These are phyloP conservation scores for Chesias legatella DNA, from an alignment of 2,888 invertebrate genomes.

Conservation along the genomic window DNA sequence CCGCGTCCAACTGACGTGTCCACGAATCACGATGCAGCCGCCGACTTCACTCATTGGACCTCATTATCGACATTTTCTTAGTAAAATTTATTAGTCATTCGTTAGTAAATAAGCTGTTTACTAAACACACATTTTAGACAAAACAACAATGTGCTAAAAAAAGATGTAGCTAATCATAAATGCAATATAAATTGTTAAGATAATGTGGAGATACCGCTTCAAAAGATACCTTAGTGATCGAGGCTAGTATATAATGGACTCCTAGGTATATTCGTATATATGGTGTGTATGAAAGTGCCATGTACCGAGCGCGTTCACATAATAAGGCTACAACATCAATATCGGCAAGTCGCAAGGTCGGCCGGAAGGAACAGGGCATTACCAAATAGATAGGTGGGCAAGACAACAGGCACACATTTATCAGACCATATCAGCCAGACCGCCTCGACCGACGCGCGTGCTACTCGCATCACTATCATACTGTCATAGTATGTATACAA, in stretches of 20 bases:
- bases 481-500: no score
- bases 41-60: conserved; percentile 7
- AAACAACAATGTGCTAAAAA: conserved; percentile 3
- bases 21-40: conserved; percentile 15
- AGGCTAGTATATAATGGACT: not conserved
- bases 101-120: conserved; percentile 6
- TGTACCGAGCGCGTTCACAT: conserved; percentile 12
- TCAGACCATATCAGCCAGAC: conserved; percentile 56
- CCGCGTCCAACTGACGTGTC: conserved; percentile 49
- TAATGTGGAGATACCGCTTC: conserved; percentile 11
- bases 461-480: conserved; percentile 27
- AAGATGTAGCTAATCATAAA: conserved; percentile 2
- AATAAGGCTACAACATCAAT: conserved; percentile 41
- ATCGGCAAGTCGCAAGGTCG: conserved; percentile 63
- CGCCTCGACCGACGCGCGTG: conserved; percentile 30
- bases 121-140: not conserved
- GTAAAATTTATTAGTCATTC: not conserved
- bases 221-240: conserved; percentile 4
- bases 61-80: conserved; percentile 2
- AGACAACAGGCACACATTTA: conserved; percentile 53
- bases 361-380: conserved; percentile 67
- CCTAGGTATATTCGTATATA: conserved; percentile 1
- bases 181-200: conserved; percentile 11
- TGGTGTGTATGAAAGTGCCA: conserved; percentile 17
- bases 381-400: conserved; percentile 63